Percentiles rank a stretch among this genome's conserved stretches.
These are phyloP conservation scores for Ornithoptera priamus DNA, from an alignment of 2,888 invertebrate genomes.

Conservation along the genomic window DNA sequence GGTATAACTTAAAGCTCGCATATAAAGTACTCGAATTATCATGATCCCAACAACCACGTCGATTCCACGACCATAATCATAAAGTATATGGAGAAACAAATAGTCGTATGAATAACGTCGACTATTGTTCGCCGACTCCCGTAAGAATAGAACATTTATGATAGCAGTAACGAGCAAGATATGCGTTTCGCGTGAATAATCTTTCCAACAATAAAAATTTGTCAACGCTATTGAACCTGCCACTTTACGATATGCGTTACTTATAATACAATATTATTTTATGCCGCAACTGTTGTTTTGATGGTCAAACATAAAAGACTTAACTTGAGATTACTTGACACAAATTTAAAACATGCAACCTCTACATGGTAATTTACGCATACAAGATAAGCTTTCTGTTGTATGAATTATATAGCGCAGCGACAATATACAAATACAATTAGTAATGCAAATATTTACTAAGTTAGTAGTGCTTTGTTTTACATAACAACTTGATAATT, in stretches of 20 bases:
- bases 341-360: constrained; percentile 10
- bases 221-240: constrained; percentile 20
- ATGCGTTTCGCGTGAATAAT: constrained; percentile 36
- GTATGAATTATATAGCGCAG: constrained; percentile 20
- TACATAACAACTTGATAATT: constrained; percentile 13
- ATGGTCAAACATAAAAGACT: constrained; percentile 14
- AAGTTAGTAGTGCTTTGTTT: constrained; percentile 14
- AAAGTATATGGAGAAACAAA: constrained; percentile 52
- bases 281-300: constrained; percentile 15
- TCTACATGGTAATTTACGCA: constrained; percentile 17
- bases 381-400: constrained; percentile 17
- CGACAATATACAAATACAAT: constrained; percentile 17
- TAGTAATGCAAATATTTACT: constrained; percentile 22
- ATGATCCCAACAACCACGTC: constrained; percentile 45
- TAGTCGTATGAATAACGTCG: constrained; percentile 47
- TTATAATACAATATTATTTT: constrained; percentile 19
- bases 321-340: neutral
- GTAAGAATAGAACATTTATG: constrained; percentile 44
- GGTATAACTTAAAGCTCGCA: constrained; percentile 16
- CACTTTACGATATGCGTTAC: constrained; percentile 25
- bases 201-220: constrained; percentile 29
- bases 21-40: constrained; percentile 32
- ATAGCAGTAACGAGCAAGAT: constrained; percentile 38
- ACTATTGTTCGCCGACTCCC: constrained; percentile 41
- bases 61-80: constrained; percentile 48